Evolutionary conservation across 2,113 vertebrate species (phyloP), one percentile per base, ranked within the genome.

Genomic region (Aphyosemion australe): DNA sequence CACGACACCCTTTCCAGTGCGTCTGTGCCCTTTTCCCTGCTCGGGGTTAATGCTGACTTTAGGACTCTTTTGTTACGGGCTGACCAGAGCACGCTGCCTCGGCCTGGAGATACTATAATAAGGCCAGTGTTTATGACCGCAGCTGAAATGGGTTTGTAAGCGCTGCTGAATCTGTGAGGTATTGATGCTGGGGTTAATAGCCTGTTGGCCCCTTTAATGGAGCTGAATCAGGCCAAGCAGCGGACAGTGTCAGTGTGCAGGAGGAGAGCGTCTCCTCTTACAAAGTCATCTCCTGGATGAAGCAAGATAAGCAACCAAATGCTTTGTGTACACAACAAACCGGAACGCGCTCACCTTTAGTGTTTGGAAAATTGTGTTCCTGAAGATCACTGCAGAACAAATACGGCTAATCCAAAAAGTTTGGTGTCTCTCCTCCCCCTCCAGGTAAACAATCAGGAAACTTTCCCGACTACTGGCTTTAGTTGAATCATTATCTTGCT

Each of bases 161-260:
- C 57, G 46, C n/a, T 47, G 75, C 85, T 84, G 82, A 86, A 87
- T 84, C 80, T 73, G 79, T 67, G 76, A 85, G 65, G 80, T 87
- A 87, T 89, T 86, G 88, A 90, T 72, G 73, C 21, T 2, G 76
- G 77, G 90, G 90, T 91, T 92, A 92, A 92, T 90, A 90, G 88
- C 75, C 88, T 88, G 82, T 89, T 91, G 89, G 75, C 89, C 85
- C 90, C 76, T 87, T 91, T 91, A 92, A 92, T 90, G 84, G 86
- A 83, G 79, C 85, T 74, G 80, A 80, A 83, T 85, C 77, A 79
- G 84, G 75, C 82, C 74, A 67, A 72, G 81, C 79, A 65, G 64
- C 81, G 75, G 74, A 54, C 63, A 37, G 59, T 51, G 72, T 80
- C 70, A 67, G 73, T 63, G 65, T 75, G 65, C 66, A 64, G 77